A percentile compares a stretch with the other conserved stretches of the same genome.
Evolutionary conservation across 2,888 invertebrate genomes (phyloP).

Genomic region (Ceramica pisi): DNA sequence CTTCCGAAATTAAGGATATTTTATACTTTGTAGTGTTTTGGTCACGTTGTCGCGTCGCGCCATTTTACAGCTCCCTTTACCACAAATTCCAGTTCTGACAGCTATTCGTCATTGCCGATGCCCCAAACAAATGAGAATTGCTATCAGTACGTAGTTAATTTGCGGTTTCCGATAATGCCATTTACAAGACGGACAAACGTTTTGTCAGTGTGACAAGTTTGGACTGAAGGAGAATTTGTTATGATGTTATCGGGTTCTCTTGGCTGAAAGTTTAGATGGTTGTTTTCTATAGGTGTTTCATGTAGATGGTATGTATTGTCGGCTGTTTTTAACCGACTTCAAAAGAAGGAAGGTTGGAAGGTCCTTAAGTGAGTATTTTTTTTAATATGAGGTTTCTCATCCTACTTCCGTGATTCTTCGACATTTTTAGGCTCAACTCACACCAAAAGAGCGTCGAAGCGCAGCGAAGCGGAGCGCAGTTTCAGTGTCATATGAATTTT

Average conservation of each 20-base stretch:
- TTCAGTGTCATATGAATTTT: no score
- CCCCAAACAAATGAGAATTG: constrained; percentile 41
- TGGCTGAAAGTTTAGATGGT: constrained; percentile 1
- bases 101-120: constrained; percentile 33
- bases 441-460: no score
- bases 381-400: no score
- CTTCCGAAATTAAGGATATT: no score
- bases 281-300: background rate
- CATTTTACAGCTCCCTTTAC: background rate
- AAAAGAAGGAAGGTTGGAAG: no score
- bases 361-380: no score
- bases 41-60: background rate
- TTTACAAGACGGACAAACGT: constrained; percentile 40
- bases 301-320: background rate
- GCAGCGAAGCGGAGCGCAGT: no score
- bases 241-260: constrained; percentile 35
- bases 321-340: no score
- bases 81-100: constrained; percentile 11
- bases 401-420: no score
- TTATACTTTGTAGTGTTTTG: background rate
- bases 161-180: constrained; percentile 46
- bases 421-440: no score
- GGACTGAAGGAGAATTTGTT: constrained; percentile 23
- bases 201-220: constrained; percentile 47
- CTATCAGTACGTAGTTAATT: constrained; percentile 37